Base-by-base conservation (phyloP, 2,113 vertebrate genomes). In the Ctenomys sociabilis region DNA sequence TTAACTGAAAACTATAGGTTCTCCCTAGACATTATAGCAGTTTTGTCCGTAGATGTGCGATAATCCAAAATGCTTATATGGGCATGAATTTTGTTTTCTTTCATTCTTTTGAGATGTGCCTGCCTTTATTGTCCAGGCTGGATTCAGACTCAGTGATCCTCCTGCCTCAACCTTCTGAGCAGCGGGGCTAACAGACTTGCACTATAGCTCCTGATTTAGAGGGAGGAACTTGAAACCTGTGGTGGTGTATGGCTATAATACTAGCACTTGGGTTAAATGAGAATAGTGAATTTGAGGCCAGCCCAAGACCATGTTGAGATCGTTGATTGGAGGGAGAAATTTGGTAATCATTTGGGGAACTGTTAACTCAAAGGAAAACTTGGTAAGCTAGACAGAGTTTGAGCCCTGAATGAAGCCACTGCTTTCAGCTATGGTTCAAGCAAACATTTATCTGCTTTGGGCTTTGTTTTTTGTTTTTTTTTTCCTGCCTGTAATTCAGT, bases 391-490 rank as follows among this genome's bases (percentile, higher is more conserved):
- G 81, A 83, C 37, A 32, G 40, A 70, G 28, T 52, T 52, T 75
- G 70, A 95, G 35, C 24, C 30, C 43, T 83, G 81, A 61, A 63
- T 86, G 75, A 61, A 63, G 7, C 37, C n/a, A 90, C 9, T 43
- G 5, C 63, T 92, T 90, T 24, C 1, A 73, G 40, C 57, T 45
- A 64, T 93, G 52, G 54, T 43, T 86, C 57, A 93, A 49, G 75
- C 10, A 35, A 40, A 80, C 10, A 35, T 88, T 94, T 75, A 61
- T 95, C 35, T 45, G 92, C 28, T 96, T 96, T 64, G n/a, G 30
- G 43, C 17, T 88, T 91, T 35, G 26, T 35, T 80, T 88, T 87
- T 95, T 90, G 10, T 52, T 52, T 57, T 57, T 54, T 54, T 57
- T 57, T 57, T n/a, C 32, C 66, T 85, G 45, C 40, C 30, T 61